These are phyloP conservation scores for Sinocyclocheilus anshuiensis DNA, from an alignment of 2,113 vertebrate species.

Conservation along the genomic window DNA sequence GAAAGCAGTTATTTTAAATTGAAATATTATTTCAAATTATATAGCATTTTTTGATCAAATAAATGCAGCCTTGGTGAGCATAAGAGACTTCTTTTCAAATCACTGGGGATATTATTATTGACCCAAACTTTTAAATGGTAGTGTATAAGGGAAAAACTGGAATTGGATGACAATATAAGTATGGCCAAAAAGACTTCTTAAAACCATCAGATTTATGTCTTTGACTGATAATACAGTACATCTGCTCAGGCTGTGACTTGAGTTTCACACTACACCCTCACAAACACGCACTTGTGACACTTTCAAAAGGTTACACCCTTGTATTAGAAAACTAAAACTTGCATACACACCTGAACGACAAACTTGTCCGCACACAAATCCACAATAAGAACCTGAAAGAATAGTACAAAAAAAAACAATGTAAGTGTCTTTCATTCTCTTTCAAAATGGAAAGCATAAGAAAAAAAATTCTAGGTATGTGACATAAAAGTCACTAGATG, in stretches of 20 bases:
- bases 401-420: slow-evolving; percentile 38
- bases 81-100: neutral
- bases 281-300: neutral
- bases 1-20: no score
- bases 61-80: neutral
- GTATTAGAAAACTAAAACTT: slow-evolving; percentile 29
- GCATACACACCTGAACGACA: slow-evolving; percentile 88
- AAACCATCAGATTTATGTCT: neutral
- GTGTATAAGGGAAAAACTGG: neutral
- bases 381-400: slow-evolving; percentile 92
- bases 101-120: neutral
- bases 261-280: slow-evolving; percentile 4
- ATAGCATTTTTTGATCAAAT: neutral
- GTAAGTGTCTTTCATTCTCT: neutral
- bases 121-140: neutral
- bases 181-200: neutral
- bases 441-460: neutral
- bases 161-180: neutral
- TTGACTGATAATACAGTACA: neutral
- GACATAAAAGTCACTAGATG: neutral
- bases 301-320: slow-evolving; percentile 53
- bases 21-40: neutral
- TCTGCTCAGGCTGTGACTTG: slow-evolving; percentile 40
- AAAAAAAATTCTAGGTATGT: neutral
- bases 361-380: slow-evolving; percentile 94